Evolutionary conservation across 2,113 vertebrate species (phyloP), one percentile per base, ranked within the genome.

Genomic region (Spea multiplicata): DNA sequence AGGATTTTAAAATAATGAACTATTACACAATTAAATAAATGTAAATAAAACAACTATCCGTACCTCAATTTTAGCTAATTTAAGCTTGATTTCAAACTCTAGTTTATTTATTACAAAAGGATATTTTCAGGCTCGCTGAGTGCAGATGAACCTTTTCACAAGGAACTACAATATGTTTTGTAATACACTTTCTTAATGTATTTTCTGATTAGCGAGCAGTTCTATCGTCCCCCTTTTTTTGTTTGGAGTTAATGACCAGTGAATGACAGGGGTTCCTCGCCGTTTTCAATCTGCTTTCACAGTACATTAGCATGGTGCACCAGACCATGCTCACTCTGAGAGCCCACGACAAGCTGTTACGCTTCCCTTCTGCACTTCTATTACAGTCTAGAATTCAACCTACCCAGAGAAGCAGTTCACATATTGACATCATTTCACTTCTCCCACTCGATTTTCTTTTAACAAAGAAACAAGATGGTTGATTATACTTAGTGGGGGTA

Each of bases 201-300:
- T 72, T 65, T 66, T 65, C 0, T 78, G 76, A 66, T 46, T 53
- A 72, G 5, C 16, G 61, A 17, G 59, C 62, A 48, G 30, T 61
- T 30, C 70, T 71, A 48, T 12, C 4, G 53, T 73, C 70, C 45
- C 16, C 16, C 49, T 67, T 65, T 68, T 64, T 67, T 30, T 68
- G 71, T 68, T 68, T 74, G 30, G 52, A 68, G 64, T 48, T 80
- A 79, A 80, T 80, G 78, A 80, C 59, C 64, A 59, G 64, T 80
- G 62, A 80, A 80, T 67, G 64, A 50, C 64, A 74, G 71, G 64
- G 61, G 78, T 80, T 65, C 16, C 45, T 80, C 52, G 44, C 16
- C 14, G 71, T 74, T 68, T 66, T 74, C 61, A 74, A 69, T 73
- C 45, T 73, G 64, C 52, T 80, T 80, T 80, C 71, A 80, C 71